Percentiles rank a stretch among this genome's conserved stretches.
Conservation (phyloP, 1,140 invertebrate genomes). For the Platyscapa corneri region DNA sequence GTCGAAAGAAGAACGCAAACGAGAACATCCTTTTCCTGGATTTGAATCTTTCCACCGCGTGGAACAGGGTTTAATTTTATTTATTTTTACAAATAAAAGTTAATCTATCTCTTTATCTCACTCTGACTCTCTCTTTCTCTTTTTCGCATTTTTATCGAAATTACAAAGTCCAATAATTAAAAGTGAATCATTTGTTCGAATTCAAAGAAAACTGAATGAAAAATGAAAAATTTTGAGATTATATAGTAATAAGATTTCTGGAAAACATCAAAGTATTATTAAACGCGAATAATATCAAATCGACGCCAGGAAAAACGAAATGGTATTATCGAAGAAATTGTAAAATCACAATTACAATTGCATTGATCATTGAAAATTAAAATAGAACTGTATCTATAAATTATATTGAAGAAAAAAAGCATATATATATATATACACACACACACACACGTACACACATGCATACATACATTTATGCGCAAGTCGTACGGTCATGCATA, state of each 20-base stretch:
- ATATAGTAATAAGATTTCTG: background rate
- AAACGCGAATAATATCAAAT: background rate
- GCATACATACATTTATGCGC: constrained; percentile 6
- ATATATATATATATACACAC: too few relatives aligned
- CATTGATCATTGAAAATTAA: constrained; percentile 65
- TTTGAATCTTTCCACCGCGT: constrained; percentile 19
- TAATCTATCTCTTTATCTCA: background rate
- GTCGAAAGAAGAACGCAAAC: constrained; percentile 2
- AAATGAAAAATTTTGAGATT: constrained; percentile 4
- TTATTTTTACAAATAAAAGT: constrained; percentile 47
- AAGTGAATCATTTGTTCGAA: too few relatives aligned
- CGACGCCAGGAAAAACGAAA: background rate
- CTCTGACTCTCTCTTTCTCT: constrained; percentile 9
- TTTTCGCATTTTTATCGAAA: background rate
- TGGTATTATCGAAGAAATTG: constrained; percentile 53
- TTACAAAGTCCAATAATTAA: background rate
- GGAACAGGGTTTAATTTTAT: constrained; percentile 37
- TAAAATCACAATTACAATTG: constrained; percentile 57
- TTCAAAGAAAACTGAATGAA: too few relatives aligned
- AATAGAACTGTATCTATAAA: constrained; percentile 56
- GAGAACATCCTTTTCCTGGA: background rate
- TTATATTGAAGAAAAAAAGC: too few relatives aligned
- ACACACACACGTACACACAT: constrained; percentile 5
- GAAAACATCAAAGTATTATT: constrained; percentile 8
- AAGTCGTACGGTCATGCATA: too few relatives aligned